Evolutionary conservation across 23 tunicate genomes (phyloP).

Genomic region (Trididemnum miniatum): DNA sequence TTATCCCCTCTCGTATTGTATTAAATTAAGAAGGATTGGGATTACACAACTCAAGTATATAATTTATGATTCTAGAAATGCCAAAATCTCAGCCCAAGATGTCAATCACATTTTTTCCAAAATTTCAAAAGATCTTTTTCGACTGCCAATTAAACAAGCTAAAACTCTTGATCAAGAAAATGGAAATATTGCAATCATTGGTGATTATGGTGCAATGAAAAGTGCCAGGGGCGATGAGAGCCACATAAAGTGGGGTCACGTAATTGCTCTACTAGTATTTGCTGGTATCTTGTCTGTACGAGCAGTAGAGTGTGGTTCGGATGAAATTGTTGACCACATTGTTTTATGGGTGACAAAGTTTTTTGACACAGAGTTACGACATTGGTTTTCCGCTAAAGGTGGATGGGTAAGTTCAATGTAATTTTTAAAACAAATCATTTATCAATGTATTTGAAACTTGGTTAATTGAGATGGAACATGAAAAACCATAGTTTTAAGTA

Average conservation of each 20-base stretch:
- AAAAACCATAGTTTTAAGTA: too few relatives aligned
- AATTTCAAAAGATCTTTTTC: constrained; percentile 34
- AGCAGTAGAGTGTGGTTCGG: constrained; percentile 36
- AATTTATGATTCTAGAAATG: constrained; percentile 14
- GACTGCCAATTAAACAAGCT: constrained; percentile 19
- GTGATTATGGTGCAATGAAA: not conserved
- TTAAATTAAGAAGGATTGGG: too few relatives aligned
- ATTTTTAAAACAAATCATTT: too few relatives aligned
- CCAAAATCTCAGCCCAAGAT: not conserved
- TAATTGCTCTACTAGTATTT: constrained; percentile 63
- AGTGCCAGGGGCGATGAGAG: constrained; percentile 35
- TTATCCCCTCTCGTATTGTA: too few relatives aligned
- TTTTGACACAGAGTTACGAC: constrained; percentile 43
- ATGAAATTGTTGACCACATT: constrained; percentile 60
- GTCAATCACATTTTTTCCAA: constrained; percentile 25
- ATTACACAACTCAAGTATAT: too few relatives aligned
- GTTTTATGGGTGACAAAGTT: constrained; percentile 67
- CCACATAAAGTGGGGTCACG: constrained; percentile 75
- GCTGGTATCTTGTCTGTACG: constrained; percentile 61
- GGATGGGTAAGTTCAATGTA: constrained; percentile 71
- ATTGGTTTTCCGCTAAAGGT: constrained; percentile 56
- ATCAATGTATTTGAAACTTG: too few relatives aligned
- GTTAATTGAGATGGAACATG: too few relatives aligned
- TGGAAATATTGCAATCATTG: not conserved
- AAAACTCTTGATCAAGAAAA: not conserved